Percentiles rank a stretch among this genome's conserved stretches.
Conservation (phyloP, 2,113 vertebrate genomes). For the Chamaea fasciata region DNA sequence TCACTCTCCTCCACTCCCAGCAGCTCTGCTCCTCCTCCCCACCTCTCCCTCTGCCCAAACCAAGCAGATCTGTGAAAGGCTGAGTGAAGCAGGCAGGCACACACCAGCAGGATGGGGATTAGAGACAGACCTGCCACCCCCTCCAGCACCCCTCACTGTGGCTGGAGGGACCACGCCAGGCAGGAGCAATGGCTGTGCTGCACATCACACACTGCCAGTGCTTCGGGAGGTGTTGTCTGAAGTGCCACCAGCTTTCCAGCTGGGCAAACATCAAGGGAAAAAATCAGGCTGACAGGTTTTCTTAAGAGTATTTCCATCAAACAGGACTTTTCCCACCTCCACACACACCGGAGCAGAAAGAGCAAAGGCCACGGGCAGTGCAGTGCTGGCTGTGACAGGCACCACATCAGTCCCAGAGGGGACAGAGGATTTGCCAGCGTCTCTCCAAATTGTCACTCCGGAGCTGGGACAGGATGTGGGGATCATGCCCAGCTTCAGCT, state of each 20-base stretch:
- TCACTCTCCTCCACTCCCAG: background rate
- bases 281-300: background rate
- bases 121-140: background rate
- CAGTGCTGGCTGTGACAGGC: accelerated
- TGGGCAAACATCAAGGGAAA: background rate
- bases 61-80: background rate
- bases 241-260: background rate
- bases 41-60: background rate
- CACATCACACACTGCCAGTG: background rate
- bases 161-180: background rate
- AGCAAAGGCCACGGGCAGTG: accelerated
- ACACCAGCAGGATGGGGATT: background rate
- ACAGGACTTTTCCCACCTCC: background rate
- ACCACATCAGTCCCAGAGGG: accelerated
- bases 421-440: background rate
- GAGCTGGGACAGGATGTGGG: background rate
- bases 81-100: background rate
- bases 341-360: accelerated
- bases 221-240: background rate
- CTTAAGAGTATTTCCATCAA: background rate
- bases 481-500: background rate
- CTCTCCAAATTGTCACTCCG: background rate
- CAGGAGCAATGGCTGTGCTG: background rate
- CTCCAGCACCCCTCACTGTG: background rate
- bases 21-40: background rate